Evolutionary conservation across 92 coral and sea anemone species (phyloP).

Genomic region (Desmophyllum pertusum): DNA sequence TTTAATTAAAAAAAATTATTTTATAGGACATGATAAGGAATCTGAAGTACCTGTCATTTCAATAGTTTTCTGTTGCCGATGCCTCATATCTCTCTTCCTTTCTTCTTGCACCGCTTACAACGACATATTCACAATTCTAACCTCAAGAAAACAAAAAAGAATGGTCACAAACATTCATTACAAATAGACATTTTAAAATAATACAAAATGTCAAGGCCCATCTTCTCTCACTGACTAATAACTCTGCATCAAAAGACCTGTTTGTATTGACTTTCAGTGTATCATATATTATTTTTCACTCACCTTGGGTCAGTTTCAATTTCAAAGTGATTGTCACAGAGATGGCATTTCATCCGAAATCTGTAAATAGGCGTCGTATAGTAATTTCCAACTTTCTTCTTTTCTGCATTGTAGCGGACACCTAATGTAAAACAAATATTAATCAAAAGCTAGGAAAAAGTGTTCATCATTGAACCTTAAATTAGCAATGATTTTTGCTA

Average conservation of each 20-base stretch:
- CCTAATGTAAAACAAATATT: slow-evolving; percentile 42
- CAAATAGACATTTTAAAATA: too few relatives aligned
- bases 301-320: slow-evolving; percentile 98
- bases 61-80: slow-evolving; percentile 79
- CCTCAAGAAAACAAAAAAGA: not conserved
- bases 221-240: too few relatives aligned
- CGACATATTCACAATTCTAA: slow-evolving; percentile 93
- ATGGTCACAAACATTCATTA: not conserved
- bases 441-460: not conserved
- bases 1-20: too few relatives aligned
- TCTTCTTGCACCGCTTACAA: slow-evolving; percentile 93
- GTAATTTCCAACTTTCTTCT: slow-evolving; percentile 98
- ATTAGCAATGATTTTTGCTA: too few relatives aligned
- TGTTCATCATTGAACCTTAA: too few relatives aligned
- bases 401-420: slow-evolving; percentile 98
- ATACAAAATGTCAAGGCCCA: too few relatives aligned
- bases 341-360: slow-evolving; percentile 98
- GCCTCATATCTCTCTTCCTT: slow-evolving; percentile 98
- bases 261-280: not conserved
- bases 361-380: slow-evolving; percentile 99
- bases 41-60: not conserved
- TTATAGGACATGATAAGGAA: too few relatives aligned
- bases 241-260: too few relatives aligned
- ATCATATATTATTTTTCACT: not conserved
- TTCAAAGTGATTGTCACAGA: slow-evolving; percentile 98